phyloP scores from a whole-genome alignment of 2,797 vertebrate genomes.

The Benthosema pterotum region DNA sequence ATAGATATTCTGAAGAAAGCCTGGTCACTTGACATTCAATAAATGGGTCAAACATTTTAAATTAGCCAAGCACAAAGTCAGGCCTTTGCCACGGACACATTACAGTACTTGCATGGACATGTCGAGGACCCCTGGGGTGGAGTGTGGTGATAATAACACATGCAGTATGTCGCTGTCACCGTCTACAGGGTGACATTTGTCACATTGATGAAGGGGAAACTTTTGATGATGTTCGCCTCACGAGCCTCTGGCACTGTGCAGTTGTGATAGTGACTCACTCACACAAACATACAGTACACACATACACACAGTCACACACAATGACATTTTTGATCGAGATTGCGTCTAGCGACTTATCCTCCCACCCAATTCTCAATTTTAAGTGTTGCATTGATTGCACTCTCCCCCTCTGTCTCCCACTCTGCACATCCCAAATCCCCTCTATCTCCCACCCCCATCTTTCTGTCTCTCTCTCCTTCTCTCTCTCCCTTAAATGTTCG shows the following conservation, averaged over 20 bases:
- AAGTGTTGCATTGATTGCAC: slow-evolving; percentile 81
- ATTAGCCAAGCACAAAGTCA: too few relatives aligned
- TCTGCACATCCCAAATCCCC: not conserved
- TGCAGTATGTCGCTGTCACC: slow-evolving; percentile 28
- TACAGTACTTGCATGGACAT: too few relatives aligned
- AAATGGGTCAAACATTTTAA: too few relatives aligned
- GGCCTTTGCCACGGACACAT: too few relatives aligned
- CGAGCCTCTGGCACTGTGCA: slow-evolving; percentile 50
- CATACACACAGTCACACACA: slow-evolving; percentile 11
- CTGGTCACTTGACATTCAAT: too few relatives aligned
- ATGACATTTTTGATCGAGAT: slow-evolving; percentile 37
- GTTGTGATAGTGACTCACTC: slow-evolving; percentile 51
- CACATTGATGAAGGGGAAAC: slow-evolving; percentile 51
- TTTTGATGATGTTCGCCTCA: slow-evolving; percentile 48
- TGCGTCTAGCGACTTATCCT: slow-evolving; percentile 11
- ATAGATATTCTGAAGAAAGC: too few relatives aligned
- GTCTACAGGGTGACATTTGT: slow-evolving; percentile 42
- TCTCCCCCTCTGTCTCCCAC: slow-evolving; percentile 82
- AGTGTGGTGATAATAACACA: not conserved
- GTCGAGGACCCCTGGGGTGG: not conserved
- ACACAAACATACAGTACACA: slow-evolving; percentile 26
- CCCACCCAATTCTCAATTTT: slow-evolving; percentile 7
- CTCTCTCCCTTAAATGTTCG: slow-evolving; percentile 85
- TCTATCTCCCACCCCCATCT: slow-evolving; percentile 68
- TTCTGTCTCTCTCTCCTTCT: slow-evolving; percentile 82